Conservation (phyloP, 2,113 vertebrate genomes). For the Prolemur simus region DNA sequence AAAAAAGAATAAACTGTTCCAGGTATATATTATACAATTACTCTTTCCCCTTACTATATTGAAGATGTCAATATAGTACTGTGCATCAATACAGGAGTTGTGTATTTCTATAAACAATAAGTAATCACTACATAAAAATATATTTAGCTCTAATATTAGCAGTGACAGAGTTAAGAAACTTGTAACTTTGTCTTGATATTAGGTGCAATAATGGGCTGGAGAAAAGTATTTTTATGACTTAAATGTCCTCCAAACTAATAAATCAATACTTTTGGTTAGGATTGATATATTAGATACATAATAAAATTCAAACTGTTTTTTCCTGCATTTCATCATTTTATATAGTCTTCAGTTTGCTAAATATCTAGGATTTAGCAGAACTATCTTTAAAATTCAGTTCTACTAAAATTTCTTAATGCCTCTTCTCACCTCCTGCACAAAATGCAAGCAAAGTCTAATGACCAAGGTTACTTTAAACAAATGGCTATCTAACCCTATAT, state of each 20-base stretch:
- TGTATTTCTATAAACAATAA: neutral
- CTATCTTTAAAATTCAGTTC: slow-evolving; percentile 18
- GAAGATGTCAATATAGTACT: neutral
- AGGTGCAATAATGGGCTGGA: neutral
- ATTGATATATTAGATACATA: neutral
- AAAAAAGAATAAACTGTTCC: neutral
- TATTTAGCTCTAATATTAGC: neutral
- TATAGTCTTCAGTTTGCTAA: neutral
- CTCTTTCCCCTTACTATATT: neutral
- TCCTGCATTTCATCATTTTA: neutral
- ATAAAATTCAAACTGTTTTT: slow-evolving; percentile 33
- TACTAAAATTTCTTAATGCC: neutral
- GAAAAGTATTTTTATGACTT: slow-evolving; percentile 1
- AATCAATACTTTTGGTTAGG: neutral
- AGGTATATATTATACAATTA: neutral
- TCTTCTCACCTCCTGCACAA: neutral
- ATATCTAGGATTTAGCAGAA: neutral
- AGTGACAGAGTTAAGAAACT: neutral
- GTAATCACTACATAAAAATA: neutral
- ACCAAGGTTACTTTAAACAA: neutral
- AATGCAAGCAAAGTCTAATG: neutral
- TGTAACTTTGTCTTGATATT: neutral
- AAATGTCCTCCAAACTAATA: neutral
- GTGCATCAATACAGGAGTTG: too few relatives aligned
- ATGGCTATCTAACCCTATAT: neutral